Base-by-base conservation (phyloP, 2,888 invertebrate species). In the Leucophenga maculata region DNA sequence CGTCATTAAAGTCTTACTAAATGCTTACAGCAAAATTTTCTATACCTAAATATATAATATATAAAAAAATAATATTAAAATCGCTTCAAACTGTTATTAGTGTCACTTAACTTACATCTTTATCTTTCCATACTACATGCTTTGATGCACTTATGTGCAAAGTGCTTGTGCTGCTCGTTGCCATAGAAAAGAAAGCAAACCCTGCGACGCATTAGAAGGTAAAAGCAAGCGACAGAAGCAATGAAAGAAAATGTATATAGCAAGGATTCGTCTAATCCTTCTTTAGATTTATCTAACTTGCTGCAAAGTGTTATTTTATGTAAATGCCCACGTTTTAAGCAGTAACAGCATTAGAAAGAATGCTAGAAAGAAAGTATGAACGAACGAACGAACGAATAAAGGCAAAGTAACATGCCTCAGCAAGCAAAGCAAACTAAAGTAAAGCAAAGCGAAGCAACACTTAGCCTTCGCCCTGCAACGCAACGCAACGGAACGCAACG, bases 251-350 rank as follows among this genome's bases (percentile, higher is more conserved):
- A 48, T 64, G 50, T 50, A 50, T 65, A 62, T 18, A n/a, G 50
- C 68, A 39, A 62, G 68, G 55, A 68, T 64, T 68, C 44, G 14
- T 20, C 55, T 68, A 64, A 68, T 68, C 68, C 68, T 32, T 64
- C 68, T 68, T 64, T 55, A 68, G 68, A 68, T 68, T 68, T 68
- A 68, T 68, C 68, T 64, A 54, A 64, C 68, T 68, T 55, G 68
- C 64, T 55, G 68, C 64, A 68, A 68, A 68, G 68, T 68, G 68
- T 68, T 68, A 54, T 68, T 68, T 68, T 68, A 68, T 68, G 68
- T 68, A 68, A 68, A 68, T 68, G 54, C 68, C 46, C 20, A 48
- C 22, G 46, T 55, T 64, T 60, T 64, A 55, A 68, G 18, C 1
- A 64, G 52, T 54, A 54, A 39, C 32, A 32, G 65, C 20, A 54